Conservation (phyloP, 30 jellyfish, hydroid and myxozoan genomes). For the Mastigias papua region DNA sequence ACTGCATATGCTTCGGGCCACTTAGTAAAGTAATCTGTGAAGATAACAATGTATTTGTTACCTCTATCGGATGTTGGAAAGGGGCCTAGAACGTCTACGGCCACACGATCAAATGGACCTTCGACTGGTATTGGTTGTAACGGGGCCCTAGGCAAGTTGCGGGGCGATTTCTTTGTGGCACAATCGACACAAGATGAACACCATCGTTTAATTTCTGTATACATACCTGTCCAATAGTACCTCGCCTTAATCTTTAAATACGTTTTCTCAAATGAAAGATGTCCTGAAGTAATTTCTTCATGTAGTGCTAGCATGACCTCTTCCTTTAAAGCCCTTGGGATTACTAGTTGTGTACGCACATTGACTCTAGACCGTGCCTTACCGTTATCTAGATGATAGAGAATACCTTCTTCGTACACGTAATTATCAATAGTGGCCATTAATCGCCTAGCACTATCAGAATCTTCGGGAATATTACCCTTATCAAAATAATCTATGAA, state of each 20-base stretch:
- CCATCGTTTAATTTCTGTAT: slow-evolving; percentile 50
- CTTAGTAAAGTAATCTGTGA: neutral
- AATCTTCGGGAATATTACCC: slow-evolving; percentile 22
- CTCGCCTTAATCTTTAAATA: slow-evolving; percentile 16
- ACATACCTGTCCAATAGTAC: slow-evolving; percentile 72
- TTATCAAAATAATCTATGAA: slow-evolving; percentile 29
- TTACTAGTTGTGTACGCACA: slow-evolving; percentile 35
- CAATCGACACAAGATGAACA: slow-evolving; percentile 70
- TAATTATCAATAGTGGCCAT: slow-evolving; percentile 65
- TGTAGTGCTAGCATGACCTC: slow-evolving; percentile 61
- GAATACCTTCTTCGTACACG: slow-evolving; percentile 46
- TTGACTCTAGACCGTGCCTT: slow-evolving; percentile 35
- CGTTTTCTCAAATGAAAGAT: slow-evolving; percentile 25
- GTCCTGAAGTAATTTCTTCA: slow-evolving; percentile 64
- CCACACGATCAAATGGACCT: slow-evolving; percentile 70
- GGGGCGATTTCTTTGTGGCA: slow-evolving; percentile 19
- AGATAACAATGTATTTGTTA: neutral
- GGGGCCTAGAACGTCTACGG: slow-evolving; percentile 82
- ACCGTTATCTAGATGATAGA: slow-evolving; percentile 52
- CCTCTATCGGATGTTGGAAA: slow-evolving; percentile 72
- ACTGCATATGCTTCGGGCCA: slow-evolving; percentile 85
- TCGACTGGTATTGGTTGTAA: slow-evolving; percentile 74
- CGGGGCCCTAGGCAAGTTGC: slow-evolving; percentile 31
- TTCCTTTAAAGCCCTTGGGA: slow-evolving; percentile 56
- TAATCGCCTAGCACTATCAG: slow-evolving; percentile 28